These are phyloP conservation scores for Eupsilia transversa DNA, from an alignment of 2,888 invertebrate genomes.

Conservation along the genomic window DNA sequence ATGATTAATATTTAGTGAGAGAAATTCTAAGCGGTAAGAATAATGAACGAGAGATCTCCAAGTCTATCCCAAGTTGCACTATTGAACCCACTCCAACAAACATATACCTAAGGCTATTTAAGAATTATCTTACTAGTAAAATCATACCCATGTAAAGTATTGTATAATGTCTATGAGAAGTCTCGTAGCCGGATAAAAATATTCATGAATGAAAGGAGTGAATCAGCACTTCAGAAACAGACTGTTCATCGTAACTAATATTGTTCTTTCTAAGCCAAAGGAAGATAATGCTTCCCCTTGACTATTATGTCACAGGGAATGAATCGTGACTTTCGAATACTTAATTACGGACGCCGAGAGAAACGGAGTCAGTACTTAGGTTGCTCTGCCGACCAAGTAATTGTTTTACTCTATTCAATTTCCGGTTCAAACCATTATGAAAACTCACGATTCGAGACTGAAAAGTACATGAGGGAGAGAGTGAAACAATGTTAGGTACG, in stretches of 20 bases:
- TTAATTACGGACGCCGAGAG: conserved; percentile 47
- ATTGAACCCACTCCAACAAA: not conserved
- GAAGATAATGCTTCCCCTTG: not conserved
- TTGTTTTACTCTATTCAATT: conserved; percentile 50
- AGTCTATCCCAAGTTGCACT: not conserved
- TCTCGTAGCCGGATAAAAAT: not conserved
- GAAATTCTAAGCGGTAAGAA: not conserved
- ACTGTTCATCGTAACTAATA: not conserved
- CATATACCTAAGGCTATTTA: not conserved
- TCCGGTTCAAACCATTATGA: conserved; percentile 25
- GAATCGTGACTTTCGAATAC: conserved; percentile 32
- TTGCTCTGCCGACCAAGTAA: conserved; percentile 50
- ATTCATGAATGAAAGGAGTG: not conserved
- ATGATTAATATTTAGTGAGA: conserved; percentile 17
- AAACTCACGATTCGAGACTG: conserved; percentile 35
- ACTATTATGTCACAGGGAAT: conserved; percentile 10
- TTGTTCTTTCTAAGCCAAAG: not conserved
- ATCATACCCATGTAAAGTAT: not conserved
- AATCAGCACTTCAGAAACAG: not conserved
- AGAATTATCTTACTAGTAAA: not conserved
- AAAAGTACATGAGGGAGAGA: conserved; percentile 21
- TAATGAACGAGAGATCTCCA: conserved; percentile 1
- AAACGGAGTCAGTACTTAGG: conserved; percentile 48
- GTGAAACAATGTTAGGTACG: not conserved
- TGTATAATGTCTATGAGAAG: not conserved